A percentile compares a stretch with the other conserved stretches of the same genome.
These are phyloP conservation scores for Zapus hudsonius DNA, from an alignment of 2,113 vertebrate species.

Conservation along the genomic window DNA sequence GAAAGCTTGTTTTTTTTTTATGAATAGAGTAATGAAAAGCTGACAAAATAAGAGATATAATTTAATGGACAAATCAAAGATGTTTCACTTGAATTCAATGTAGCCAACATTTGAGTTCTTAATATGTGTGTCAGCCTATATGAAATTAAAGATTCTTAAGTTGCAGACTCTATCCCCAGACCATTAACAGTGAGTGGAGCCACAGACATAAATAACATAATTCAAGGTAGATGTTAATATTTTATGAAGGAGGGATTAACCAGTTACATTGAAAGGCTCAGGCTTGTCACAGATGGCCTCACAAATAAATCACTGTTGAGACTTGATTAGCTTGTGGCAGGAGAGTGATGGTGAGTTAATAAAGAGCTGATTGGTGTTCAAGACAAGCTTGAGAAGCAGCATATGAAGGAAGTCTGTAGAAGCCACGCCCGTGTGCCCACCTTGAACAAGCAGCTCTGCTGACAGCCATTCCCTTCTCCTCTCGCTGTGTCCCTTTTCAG, in stretches of 20 bases:
- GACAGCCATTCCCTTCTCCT: not conserved
- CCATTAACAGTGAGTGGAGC: slow-evolving; percentile 15
- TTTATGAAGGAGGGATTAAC: not conserved
- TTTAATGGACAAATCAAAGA: not conserved
- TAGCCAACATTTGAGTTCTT: not conserved
- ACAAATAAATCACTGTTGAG: not conserved
- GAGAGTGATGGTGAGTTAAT: not conserved
- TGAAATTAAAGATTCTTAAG: slow-evolving; percentile 15
- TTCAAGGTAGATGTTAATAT: not conserved
- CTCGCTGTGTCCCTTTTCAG: slow-evolving; percentile 37
- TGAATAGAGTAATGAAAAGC: not conserved
- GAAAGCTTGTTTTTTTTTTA: slow-evolving; percentile 33
- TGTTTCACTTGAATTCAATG: slow-evolving; percentile 26
- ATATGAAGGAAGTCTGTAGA: not conserved
- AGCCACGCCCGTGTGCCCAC: not conserved
- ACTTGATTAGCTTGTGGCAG: not conserved
- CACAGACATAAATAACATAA: not conserved
- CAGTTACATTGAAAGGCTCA: not conserved
- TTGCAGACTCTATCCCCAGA: not conserved
- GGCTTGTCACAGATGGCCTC: not conserved
- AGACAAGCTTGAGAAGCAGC: not conserved
- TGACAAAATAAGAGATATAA: not conserved
- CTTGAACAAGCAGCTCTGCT: not conserved
- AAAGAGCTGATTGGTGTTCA: not conserved
- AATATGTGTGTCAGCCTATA: not conserved